Percentiles rank a stretch among this genome's conserved stretches.
Conservation (phyloP, 2,113 vertebrate genomes). For the Aviceda subcristata region DNA sequence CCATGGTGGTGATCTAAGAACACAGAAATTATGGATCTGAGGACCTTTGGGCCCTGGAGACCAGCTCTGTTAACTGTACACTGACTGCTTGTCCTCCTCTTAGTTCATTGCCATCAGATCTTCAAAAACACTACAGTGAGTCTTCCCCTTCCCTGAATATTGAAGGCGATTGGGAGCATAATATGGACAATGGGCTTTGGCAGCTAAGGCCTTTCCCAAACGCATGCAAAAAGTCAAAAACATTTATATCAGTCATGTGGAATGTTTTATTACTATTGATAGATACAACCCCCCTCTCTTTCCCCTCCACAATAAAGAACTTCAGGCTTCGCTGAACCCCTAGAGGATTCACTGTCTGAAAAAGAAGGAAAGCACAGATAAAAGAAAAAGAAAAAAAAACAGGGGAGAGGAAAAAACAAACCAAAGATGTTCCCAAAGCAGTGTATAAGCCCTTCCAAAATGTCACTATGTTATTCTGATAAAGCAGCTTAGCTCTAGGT, state of each 20-base stretch:
- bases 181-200: background rate
- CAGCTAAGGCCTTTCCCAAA: background rate
- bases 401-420: background rate
- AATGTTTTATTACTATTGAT: background rate
- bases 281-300: background rate
- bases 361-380: background rate
- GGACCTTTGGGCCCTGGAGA: background rate
- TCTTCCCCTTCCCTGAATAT: background rate
- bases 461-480: background rate
- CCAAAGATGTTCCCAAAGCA: background rate
- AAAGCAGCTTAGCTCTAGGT: background rate
- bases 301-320: background rate
- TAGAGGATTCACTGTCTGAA: background rate
- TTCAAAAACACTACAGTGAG: background rate
- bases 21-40: background rate
- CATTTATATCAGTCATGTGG: background rate
- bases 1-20: background rate
- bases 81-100: background rate
- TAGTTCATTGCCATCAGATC: background rate
- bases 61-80: background rate
- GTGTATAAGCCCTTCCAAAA: background rate
- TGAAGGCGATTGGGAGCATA: background rate
- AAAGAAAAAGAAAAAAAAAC: background rate
- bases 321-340: background rate
- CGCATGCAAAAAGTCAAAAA: background rate